These are phyloP conservation scores for Tragelaphus strepsiceros DNA, from an alignment of 2,113 vertebrate species.

Conservation along the genomic window DNA sequence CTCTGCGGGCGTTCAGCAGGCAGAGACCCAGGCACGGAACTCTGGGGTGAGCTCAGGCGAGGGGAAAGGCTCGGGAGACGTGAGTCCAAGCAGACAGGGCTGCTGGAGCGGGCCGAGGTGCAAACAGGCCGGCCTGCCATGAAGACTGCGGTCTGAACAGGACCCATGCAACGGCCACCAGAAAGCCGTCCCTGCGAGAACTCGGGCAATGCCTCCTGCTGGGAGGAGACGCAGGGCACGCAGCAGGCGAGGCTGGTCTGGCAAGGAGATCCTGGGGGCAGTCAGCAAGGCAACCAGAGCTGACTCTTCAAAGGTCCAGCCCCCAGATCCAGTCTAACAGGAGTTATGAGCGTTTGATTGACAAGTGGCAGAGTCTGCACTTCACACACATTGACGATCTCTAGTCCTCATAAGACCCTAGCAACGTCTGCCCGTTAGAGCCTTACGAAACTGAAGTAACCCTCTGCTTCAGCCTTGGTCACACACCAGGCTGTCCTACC, in stretches of 20 bases:
- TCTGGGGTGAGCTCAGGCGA: not conserved
- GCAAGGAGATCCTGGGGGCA: not conserved
- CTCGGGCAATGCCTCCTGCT: not conserved
- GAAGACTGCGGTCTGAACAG: not conserved
- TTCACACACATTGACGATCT: not conserved
- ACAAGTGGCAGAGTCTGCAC: not conserved
- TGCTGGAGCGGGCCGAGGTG: not conserved
- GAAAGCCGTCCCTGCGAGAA: not conserved
- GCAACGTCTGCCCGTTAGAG: not conserved
- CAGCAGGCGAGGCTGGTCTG: not conserved
- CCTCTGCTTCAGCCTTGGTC: not conserved
- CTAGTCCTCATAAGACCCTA: not conserved
- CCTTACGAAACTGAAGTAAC: not conserved
- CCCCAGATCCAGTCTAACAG: not conserved
- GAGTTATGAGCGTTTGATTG: not conserved
- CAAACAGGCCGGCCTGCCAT: not conserved
- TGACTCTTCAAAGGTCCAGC: not conserved
- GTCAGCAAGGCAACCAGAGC: not conserved
- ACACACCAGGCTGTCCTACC: not conserved
- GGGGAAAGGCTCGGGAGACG: not conserved
- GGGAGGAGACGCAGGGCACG: not conserved
- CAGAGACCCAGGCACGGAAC: not conserved
- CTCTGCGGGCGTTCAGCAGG: not conserved
- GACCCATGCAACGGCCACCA: not conserved
- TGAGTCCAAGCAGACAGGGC: not conserved